Conservation (phyloP, 2,113 vertebrate genomes). For the Gobiocypris rarus region DNA sequence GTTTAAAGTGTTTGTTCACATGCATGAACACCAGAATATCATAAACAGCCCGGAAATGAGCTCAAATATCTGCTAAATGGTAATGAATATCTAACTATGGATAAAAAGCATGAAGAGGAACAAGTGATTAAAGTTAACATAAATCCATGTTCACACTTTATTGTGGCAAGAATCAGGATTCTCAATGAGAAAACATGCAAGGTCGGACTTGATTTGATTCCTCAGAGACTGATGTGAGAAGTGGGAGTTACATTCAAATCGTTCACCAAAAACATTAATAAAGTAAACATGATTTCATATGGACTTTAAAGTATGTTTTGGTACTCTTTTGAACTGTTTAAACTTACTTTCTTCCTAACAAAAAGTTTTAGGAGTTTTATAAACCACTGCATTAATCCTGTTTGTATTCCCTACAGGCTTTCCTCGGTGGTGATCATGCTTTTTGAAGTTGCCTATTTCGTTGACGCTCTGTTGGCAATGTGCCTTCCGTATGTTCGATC, state of each 20-base stretch:
- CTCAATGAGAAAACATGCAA: neutral
- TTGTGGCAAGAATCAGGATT: neutral
- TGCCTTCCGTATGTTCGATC: conserved; percentile 73
- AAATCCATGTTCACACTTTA: neutral
- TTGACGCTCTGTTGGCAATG: conserved; percentile 68
- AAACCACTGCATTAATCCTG: neutral
- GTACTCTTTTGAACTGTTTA: neutral
- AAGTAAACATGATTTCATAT: neutral
- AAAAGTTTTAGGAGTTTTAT: neutral
- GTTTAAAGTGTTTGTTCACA: conserved; percentile 19
- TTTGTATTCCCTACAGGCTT: conserved; percentile 59
- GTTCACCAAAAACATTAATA: neutral
- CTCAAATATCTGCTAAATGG: neutral
- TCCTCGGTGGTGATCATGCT: conserved; percentile 71
- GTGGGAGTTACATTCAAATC: neutral
- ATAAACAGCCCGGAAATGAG: conserved; percentile 4
- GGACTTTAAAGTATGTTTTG: neutral
- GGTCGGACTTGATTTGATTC: neutral
- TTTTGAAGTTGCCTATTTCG: conserved; percentile 76
- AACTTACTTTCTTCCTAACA: neutral
- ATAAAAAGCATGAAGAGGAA: neutral
- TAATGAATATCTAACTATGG: neutral
- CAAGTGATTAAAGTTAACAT: neutral
- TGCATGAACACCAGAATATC: conserved; percentile 15
- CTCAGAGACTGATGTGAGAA: neutral